phyloP scores from a whole-genome alignment of 2,113 vertebrate genomes.

The Myodes glareolus region DNA sequence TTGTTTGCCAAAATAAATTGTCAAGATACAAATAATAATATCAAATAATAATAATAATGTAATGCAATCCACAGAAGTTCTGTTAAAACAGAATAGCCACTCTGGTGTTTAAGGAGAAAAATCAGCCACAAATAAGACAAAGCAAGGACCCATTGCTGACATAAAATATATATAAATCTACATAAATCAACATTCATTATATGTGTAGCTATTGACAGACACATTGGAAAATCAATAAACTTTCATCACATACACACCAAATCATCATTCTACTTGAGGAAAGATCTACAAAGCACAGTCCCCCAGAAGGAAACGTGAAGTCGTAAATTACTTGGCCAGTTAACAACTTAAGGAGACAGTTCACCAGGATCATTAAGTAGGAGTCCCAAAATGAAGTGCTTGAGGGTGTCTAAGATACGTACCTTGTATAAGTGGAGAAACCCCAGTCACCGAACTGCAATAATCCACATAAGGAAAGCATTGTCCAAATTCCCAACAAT shows the following conservation, averaged over 20 bases:
- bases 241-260: conserved; percentile 10
- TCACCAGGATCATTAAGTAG: background rate
- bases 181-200: background rate
- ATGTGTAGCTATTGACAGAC: background rate
- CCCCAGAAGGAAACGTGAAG: conserved; percentile 53
- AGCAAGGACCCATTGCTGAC: background rate
- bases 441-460: background rate
- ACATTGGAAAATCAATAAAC: conserved; percentile 26
- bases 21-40: conserved; percentile 15
- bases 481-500: conserved; percentile 8
- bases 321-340: conserved; percentile 28
- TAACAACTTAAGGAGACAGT: background rate
- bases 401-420: conserved; percentile 1
- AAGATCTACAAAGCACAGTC: background rate
- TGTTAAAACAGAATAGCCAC: background rate
- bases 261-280: conserved; percentile 3
- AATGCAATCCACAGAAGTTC: conserved; percentile 20
- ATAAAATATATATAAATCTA: conserved; percentile 20
- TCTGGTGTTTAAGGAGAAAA: conserved; percentile 18
- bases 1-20: conserved; percentile 36
- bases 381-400: background rate
- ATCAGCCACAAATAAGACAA: conserved; percentile 9
- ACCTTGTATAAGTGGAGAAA: conserved; percentile 65
- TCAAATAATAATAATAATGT: background rate
- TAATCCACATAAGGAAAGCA: conserved; percentile 70